These are phyloP conservation scores for Cranoglanis bouderius DNA, from an alignment of 2,113 vertebrate species.

Conservation along the genomic window DNA sequence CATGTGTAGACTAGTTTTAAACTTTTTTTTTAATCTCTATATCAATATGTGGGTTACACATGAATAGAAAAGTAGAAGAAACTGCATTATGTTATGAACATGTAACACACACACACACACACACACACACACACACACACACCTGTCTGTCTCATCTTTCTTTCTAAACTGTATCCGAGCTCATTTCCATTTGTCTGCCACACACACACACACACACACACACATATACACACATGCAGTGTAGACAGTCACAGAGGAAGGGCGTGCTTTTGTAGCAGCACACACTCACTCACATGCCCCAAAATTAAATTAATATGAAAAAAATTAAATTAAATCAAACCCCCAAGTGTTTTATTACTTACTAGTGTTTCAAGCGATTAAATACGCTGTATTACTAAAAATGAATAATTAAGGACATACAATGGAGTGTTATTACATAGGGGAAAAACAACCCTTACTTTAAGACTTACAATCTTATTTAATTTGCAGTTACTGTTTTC, in stretches of 20 bases:
- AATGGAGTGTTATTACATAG: conserved; percentile 68
- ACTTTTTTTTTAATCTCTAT: neutral
- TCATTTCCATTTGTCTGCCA: conserved; percentile 47
- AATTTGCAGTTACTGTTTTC: conserved; percentile 33
- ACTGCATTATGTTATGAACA: neutral
- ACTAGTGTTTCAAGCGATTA: conserved; percentile 77
- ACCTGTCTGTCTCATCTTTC: neutral
- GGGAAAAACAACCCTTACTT: conserved; percentile 50
- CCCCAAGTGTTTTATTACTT: conserved; percentile 79
- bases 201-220: neutral
- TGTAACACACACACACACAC: neutral
- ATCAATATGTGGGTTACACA: neutral
- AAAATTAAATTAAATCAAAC: conserved; percentile 79
- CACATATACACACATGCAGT: conserved; percentile 60
- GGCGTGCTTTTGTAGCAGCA: conserved; percentile 49
- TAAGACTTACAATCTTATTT: conserved; percentile 45
- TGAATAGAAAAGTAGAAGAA: neutral
- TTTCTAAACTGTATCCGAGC: conserved; percentile 8
- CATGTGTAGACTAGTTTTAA: neutral
- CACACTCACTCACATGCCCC: conserved; percentile 68
- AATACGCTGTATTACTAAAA: conserved; percentile 75
- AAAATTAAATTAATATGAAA: conserved; percentile 75
- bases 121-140: conserved; percentile 24
- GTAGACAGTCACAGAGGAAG: conserved; percentile 48
- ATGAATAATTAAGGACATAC: conserved; percentile 76